Conservation (phyloP, 1,140 invertebrate species). For the Alviniconcha marisindica region DNA sequence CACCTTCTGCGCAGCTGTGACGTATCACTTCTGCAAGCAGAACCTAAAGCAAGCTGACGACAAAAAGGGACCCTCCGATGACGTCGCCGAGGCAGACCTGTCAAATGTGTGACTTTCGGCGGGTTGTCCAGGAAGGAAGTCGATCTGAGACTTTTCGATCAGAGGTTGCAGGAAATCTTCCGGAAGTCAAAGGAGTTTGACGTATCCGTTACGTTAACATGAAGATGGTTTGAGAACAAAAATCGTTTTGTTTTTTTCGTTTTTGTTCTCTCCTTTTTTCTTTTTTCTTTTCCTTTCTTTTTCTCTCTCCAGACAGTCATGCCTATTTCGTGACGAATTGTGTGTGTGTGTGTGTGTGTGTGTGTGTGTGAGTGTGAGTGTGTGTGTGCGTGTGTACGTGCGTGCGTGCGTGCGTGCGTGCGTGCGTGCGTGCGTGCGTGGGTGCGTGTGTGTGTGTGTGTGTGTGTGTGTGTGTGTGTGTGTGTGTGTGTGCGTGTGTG, state of each 20-base stretch:
- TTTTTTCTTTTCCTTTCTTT: too few species aligned
- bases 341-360: slow-evolving; percentile 17
- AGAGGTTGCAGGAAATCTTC: too few species aligned
- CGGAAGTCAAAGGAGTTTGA: too few species aligned
- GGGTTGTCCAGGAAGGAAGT: too few species aligned
- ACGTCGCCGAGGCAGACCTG: background rate
- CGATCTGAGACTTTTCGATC: too few species aligned
- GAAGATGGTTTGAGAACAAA: too few species aligned
- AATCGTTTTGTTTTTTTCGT: too few species aligned
- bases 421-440: background rate
- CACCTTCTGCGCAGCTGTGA: slow-evolving; percentile 52
- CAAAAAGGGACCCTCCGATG: background rate
- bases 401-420: slow-evolving; percentile 7
- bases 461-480: slow-evolving; percentile 4
- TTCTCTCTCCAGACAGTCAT: too few species aligned
- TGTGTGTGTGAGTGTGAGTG: slow-evolving; percentile 7
- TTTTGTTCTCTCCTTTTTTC: too few species aligned
- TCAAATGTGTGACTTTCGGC: too few species aligned
- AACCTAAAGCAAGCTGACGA: slow-evolving; percentile 8
- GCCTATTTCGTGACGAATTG: background rate
- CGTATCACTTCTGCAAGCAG: slow-evolving; percentile 50
- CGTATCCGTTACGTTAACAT: too few species aligned
- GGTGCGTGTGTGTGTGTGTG: background rate
- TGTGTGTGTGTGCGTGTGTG: slow-evolving; percentile 6
- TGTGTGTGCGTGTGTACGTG: slow-evolving; percentile 6